These are phyloP conservation scores for Lophochroa leadbeateri DNA, from an alignment of 2,113 vertebrate genomes.

Conservation along the genomic window DNA sequence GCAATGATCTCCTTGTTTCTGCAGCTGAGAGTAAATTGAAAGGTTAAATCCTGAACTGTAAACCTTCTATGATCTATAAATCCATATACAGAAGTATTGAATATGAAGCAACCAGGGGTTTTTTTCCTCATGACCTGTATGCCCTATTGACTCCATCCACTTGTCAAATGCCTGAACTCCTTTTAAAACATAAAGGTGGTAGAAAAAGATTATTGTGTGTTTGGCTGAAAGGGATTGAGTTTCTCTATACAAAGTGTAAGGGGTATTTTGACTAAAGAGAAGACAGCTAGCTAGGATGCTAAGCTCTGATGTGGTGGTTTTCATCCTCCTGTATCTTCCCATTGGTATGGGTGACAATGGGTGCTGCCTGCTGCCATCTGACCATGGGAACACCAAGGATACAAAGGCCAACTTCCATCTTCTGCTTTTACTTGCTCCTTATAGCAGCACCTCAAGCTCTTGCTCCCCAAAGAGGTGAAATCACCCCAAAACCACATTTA, in stretches of 20 bases:
- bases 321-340: not conserved
- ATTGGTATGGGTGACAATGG: fast-evolving
- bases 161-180: not conserved
- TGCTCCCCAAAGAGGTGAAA: not conserved
- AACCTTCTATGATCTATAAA: not conserved
- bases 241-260: not conserved
- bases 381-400: not conserved
- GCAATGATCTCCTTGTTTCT: not conserved
- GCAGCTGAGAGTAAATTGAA: not conserved
- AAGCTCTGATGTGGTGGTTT: not conserved
- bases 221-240: not conserved
- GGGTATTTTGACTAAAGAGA: not conserved
- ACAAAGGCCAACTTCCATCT: not conserved
- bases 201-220: not conserved
- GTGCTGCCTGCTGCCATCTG: not conserved
- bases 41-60: not conserved
- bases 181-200: not conserved
- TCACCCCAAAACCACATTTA: not conserved
- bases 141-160: not conserved
- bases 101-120: not conserved
- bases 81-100: not conserved
- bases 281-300: not conserved
- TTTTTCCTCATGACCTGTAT: fast-evolving
- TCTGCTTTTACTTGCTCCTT: not conserved
- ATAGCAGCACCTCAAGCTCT: not conserved